phyloP scores from a whole-genome alignment of 2,113 vertebrate genomes.

The Sialia sialis region DNA sequence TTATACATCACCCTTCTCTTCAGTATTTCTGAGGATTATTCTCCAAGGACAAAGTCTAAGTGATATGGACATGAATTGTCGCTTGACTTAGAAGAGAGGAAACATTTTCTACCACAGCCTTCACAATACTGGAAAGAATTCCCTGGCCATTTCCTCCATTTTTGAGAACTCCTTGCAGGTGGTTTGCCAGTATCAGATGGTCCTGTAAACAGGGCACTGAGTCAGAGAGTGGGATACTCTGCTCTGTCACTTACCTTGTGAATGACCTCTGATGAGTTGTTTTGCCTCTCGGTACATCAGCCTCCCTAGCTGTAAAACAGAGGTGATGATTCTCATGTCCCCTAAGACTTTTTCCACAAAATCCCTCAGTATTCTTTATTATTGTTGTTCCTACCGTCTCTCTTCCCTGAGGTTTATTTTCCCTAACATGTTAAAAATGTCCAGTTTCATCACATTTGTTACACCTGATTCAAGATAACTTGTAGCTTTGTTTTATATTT shows the following conservation, averaged over 20 bases:
- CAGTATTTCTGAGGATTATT: not conserved
- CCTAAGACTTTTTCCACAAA: not conserved
- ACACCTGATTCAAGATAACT: not conserved
- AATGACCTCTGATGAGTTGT: not conserved
- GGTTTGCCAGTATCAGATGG: not conserved
- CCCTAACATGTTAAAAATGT: not conserved
- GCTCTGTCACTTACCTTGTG: not conserved
- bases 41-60: not conserved
- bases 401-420: not conserved
- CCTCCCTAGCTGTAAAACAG: not conserved
- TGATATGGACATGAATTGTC: not conserved
- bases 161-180: not conserved
- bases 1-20: not conserved
- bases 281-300: not conserved
- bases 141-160: not conserved
- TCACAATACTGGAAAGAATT: not conserved
- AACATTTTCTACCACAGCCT: not conserved
- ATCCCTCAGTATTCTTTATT: not conserved
- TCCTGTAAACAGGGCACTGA: not conserved
- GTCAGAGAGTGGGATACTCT: not conserved
- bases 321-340: not conserved
- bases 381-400: not conserved
- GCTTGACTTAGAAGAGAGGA: not conserved
- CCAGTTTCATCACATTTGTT: not conserved
- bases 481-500: not conserved